Base-by-base conservation (phyloP, 2,797 vertebrate species). In the Cirrhinus mrigala region DNA sequence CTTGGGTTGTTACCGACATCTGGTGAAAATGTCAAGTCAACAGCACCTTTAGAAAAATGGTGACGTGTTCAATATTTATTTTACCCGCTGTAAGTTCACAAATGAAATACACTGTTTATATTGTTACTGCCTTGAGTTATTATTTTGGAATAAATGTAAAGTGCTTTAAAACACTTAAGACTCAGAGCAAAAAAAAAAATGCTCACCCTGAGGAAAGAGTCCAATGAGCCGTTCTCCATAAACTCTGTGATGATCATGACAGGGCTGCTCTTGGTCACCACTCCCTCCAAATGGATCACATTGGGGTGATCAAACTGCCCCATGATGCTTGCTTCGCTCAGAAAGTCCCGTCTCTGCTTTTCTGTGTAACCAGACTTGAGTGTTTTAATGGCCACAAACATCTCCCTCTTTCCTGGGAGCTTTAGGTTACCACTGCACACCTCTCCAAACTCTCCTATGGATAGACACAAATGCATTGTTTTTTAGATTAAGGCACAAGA, bases 181-280 rank as follows among this genome's bases (percentile, higher is more conserved):
- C 62, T 3, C 3, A 18, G 20, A 0, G 18, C 52, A 58, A n/a
- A 27, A 54, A 20, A 58, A n/a, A 27, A 54, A 20, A 50, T 52
- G 6, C 96, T 84, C 94, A 99, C 98, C 94, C 98, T 94, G 54
- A 99, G 96, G 94, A 99, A 99, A 88, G 98, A 98, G 90, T 99
- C 98, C 90, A 99, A 93, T 0, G 98, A 99, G 37, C 98, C 98
- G 0, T 99, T 99, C 93, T 99, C 98, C 98, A 99, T 99, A 95
- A 99, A 99, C 94, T 99, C 98, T 0, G 98, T 99, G 91, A 99
- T 96, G 92, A 99, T 99, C 97, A 99, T 98, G 85, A 99, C 97
- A 0, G 98, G 98, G 0, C 96, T 96, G 93, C 97, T 99, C 93
- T 99, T 99, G 92, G 98, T 99, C 91, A 99, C 98, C 60, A 99